phyloP scores from a whole-genome alignment of 2,888 invertebrate species.

The Heliconius ismenius region DNA sequence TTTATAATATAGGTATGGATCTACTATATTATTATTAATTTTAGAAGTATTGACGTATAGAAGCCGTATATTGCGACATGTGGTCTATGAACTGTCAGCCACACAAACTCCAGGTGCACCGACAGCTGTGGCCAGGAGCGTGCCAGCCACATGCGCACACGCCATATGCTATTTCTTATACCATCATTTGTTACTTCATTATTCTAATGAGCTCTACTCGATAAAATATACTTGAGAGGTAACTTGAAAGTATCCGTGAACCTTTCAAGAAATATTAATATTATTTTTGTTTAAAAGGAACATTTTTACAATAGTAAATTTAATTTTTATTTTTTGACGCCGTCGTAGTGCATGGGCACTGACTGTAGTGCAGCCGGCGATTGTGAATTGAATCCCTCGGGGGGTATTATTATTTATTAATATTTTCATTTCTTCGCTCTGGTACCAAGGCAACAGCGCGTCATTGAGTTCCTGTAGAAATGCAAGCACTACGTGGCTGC shows the following conservation, averaged over 20 bases:
- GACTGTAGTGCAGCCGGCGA: too few relatives aligned
- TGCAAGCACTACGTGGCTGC: too few relatives aligned
- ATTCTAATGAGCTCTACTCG: constrained; percentile 36
- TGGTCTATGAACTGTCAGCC: constrained; percentile 43
- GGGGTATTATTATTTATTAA: too few relatives aligned
- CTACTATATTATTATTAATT: background rate
- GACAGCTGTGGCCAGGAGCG: constrained; percentile 67
- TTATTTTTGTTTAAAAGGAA: background rate
- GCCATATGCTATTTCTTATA: constrained; percentile 45
- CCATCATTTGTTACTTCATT: constrained; percentile 40
- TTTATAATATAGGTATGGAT: too few relatives aligned
- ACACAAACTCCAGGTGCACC: constrained; percentile 59
- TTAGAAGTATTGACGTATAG: constrained; percentile 47
- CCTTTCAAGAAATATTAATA: background rate
- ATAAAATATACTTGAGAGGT: background rate
- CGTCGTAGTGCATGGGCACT: too few relatives aligned
- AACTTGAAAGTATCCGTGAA: background rate
- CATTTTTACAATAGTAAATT: background rate
- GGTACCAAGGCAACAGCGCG: too few relatives aligned
- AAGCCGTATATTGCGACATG: constrained; percentile 63
- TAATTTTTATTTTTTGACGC: too few relatives aligned
- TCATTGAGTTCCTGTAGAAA: too few relatives aligned
- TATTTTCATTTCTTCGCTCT: too few relatives aligned
- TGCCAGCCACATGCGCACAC: constrained; percentile 67
- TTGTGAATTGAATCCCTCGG: too few relatives aligned